phyloP scores from a whole-genome alignment of 1,140 invertebrate species.

The Lepidostoma basale region DNA sequence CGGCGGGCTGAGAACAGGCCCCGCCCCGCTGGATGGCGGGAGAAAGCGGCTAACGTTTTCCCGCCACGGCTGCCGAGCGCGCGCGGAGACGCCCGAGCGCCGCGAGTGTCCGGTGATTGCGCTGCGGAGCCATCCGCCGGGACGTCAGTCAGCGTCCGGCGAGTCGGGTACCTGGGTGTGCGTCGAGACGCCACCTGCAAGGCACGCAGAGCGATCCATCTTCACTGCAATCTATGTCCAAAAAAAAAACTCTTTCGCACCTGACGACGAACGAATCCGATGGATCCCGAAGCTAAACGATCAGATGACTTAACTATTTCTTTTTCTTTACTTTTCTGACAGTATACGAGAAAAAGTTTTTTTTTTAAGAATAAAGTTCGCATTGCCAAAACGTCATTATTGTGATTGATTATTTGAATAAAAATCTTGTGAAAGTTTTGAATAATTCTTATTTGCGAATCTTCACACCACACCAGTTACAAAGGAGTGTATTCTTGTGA shows the following conservation, averaged over 20 bases:
- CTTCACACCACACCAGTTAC: too few relatives aligned
- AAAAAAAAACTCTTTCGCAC: slow-evolving; percentile 10
- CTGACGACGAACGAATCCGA: neutral
- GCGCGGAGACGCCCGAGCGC: slow-evolving; percentile 30
- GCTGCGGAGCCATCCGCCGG: slow-evolving; percentile 29
- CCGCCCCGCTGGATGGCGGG: slow-evolving; percentile 31
- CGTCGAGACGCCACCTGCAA: slow-evolving; percentile 34
- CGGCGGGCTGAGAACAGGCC: slow-evolving; percentile 21
- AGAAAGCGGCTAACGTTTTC: slow-evolving; percentile 34
- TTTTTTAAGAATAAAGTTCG: neutral
- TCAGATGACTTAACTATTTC: neutral
- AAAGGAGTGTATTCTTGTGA: too few relatives aligned
- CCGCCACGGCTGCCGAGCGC: slow-evolving; percentile 34
- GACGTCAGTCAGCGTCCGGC: slow-evolving; percentile 39
- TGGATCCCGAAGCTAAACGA: neutral
- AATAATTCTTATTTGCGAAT: neutral
- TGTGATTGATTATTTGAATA: neutral
- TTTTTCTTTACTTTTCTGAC: neutral
- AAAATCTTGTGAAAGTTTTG: neutral
- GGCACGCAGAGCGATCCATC: slow-evolving; percentile 12
- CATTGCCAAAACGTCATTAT: neutral
- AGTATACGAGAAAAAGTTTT: slow-evolving; percentile 16
- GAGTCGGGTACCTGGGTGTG: slow-evolving; percentile 26
- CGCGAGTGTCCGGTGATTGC: slow-evolving; percentile 37
- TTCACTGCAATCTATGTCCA: neutral